A percentile compares a stretch with the other conserved stretches of the same genome.
phyloP scores from a whole-genome alignment of 1,140 invertebrate species.

The Frieseomelitta varia region DNA sequence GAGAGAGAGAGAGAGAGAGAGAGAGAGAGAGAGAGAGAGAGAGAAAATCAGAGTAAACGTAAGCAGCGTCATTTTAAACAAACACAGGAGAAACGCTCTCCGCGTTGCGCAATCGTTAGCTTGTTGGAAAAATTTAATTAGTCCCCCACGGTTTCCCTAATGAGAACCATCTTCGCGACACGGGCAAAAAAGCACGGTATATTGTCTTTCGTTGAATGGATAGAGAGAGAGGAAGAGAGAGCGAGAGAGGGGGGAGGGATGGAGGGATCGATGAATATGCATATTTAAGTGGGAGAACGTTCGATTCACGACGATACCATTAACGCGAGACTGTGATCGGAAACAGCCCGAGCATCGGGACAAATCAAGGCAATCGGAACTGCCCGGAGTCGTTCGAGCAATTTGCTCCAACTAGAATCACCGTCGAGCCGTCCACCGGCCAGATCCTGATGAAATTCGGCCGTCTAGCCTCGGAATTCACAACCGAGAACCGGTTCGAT shows the following conservation, averaged over 20 bases:
- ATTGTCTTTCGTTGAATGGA: conserved; percentile 1
- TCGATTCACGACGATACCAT: conserved; percentile 38
- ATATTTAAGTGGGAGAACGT: conserved; percentile 25
- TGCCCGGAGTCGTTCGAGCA: conserved; percentile 19
- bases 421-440: neutral
- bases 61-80: conserved; percentile 9
- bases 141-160: conserved; percentile 7
- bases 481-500: neutral
- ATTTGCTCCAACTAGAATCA: conserved; percentile 6
- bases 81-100: conserved; percentile 13
- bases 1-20: no score
- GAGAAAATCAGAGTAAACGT: neutral
- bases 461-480: neutral
- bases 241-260: neutral
- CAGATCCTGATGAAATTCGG: neutral
- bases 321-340: conserved; percentile 26
- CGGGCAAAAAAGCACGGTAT: neutral
- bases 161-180: conserved; percentile 1
- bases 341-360: conserved; percentile 26
- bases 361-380: conserved; percentile 35
- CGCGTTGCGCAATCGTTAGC: conserved; percentile 27
- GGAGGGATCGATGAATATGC: conserved; percentile 25
- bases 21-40: neutral
- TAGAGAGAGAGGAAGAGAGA: neutral
- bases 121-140: conserved; percentile 39